Base-by-base conservation (phyloP, 1,140 invertebrate genomes). In the Megathymus violae region DNA sequence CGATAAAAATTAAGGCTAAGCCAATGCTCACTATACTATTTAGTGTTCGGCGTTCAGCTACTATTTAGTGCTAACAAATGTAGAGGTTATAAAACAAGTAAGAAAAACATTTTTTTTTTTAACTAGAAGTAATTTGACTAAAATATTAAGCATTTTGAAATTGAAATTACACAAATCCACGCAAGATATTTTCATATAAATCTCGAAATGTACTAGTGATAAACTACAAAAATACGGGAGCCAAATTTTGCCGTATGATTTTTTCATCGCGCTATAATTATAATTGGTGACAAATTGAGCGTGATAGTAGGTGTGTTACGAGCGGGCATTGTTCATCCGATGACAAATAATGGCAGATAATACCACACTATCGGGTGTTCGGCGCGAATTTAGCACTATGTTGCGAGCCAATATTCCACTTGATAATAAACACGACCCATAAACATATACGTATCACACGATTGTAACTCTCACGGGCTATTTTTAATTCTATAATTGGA, bases 271-370 rank as follows among this genome's bases (percentile, higher is more conserved):
- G 44, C 56, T 59, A 68, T 82, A 76, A 83, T 82, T 80, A 77
- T 77, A 82, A 80, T 84, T 74, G 73, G 65, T 72, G 74, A 79
- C 78, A 82, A 87, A 87, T 83, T 82, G 79, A 76, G 74, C 82
- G 75, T 84, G 82, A 85, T 88, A 85, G 72, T 73, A 78, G 75
- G 74, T 73, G 69, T 70, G 69, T 81, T 76, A 76, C 68, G 75
- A 75, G 73, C 74, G 76, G 59, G 80, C 80, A 89, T 89, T 89
- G 86, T 88, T 85, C 80, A 82, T 74, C 60, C 76, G 73, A 74
- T 86, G 86, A 89, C 86, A 88, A 89, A 89, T 89, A 86, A 89
- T 85, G 75, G 79, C 68, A 84, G 87, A 89, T 89, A 89, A 89
- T 89, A 78, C 82, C 83, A 80, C 78, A 81, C 73, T 89, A 89